These are phyloP conservation scores for Rhinella marina DNA, from an alignment of 2,797 vertebrate genomes.

Conservation along the genomic window DNA sequence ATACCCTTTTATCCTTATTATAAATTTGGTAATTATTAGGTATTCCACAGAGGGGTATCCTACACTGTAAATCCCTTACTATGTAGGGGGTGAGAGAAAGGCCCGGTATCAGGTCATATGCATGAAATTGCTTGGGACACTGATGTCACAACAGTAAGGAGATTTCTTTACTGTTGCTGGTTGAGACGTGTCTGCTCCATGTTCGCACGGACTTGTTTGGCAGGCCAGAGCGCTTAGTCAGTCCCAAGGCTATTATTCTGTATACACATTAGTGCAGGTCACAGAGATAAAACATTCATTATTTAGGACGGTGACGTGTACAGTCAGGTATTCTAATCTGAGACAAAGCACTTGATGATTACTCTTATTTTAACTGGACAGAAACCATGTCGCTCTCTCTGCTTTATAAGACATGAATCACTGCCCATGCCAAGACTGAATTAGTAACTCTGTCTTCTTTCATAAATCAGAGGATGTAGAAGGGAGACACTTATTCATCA, in stretches of 20 bases:
- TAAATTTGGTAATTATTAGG: too few species aligned
- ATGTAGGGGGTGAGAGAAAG: background rate
- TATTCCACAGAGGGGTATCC: too few species aligned
- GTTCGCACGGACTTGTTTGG: conserved; percentile 32
- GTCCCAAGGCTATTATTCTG: conserved; percentile 18
- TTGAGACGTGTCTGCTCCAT: background rate
- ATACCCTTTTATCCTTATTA: too few species aligned
- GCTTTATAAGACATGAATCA: background rate
- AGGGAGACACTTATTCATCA: too few species aligned
- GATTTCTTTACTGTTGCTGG: background rate
- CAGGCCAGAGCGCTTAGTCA: conserved; percentile 56
- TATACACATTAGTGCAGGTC: conserved; percentile 27
- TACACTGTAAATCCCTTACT: background rate
- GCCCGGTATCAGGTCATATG: background rate
- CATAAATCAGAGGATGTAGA: too few species aligned
- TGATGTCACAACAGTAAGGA: background rate
- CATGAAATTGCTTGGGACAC: background rate
- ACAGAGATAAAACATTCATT: conserved; percentile 26
- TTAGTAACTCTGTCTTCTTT: too few species aligned
- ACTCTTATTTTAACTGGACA: background rate
- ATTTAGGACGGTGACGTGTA: conserved; percentile 5
- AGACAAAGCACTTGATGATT: background rate
- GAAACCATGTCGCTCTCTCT: background rate
- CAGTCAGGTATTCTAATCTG: background rate
- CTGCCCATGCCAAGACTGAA: background rate